These are phyloP conservation scores for Carapus acus DNA, from an alignment of 2,797 vertebrate genomes.

Conservation along the genomic window DNA sequence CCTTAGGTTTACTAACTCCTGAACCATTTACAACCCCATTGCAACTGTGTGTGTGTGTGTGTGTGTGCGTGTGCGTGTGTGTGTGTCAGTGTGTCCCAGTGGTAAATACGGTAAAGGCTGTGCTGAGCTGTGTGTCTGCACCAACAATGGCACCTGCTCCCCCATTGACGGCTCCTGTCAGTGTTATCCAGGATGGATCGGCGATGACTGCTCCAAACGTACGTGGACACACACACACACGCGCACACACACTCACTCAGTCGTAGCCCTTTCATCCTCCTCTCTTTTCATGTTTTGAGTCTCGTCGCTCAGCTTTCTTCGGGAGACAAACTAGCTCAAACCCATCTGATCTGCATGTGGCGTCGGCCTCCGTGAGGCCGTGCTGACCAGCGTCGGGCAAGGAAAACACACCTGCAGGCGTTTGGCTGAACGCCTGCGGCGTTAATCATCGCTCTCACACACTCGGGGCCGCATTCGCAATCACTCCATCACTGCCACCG, in stretches of 20 bases:
- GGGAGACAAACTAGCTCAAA: neutral
- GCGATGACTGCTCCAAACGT: slow-evolving; percentile 89
- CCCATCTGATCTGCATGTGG: neutral
- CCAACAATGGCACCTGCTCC: slow-evolving; percentile 91
- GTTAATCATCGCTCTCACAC: slow-evolving; percentile 16
- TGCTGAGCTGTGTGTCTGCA: slow-evolving; percentile 79
- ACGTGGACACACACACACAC: slow-evolving; percentile 29
- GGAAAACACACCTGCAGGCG: neutral
- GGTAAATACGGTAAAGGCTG: slow-evolving; percentile 84
- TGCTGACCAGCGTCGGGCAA: neutral
- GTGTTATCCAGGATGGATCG: slow-evolving; percentile 92
- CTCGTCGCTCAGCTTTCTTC: neutral
- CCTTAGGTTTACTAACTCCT: neutral
- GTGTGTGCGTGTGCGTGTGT: neutral
- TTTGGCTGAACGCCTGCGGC: neutral
- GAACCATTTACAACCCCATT: neutral
- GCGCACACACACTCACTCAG: neutral
- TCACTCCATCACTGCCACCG: slow-evolving; percentile 8
- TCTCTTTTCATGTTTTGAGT: neutral
- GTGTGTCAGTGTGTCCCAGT: slow-evolving; percentile 80
- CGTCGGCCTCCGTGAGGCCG: neutral
- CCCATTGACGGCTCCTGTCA: slow-evolving; percentile 92
- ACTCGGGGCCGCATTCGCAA: slow-evolving; percentile 3
- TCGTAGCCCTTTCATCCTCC: neutral
- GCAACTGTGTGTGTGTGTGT: neutral